Conservation (phyloP, 2,888 invertebrate genomes). For the Entomobrya proxima region DNA sequence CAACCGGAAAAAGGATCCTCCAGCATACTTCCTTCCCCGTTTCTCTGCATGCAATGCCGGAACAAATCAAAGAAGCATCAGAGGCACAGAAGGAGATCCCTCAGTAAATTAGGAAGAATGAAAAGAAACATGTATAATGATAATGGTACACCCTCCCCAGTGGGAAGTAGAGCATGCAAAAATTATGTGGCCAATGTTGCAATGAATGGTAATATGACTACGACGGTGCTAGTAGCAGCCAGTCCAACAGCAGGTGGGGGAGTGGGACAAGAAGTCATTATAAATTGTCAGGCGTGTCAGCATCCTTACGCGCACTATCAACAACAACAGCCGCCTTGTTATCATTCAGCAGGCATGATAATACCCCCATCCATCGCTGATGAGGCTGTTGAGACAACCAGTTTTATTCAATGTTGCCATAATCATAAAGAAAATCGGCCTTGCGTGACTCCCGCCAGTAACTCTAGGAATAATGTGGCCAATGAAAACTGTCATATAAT, state of each 20-base stretch:
- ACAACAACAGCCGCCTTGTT: neutral
- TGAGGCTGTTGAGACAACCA: neutral
- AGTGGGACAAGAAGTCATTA: neutral
- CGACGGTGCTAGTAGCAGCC: neutral
- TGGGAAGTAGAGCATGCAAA: conserved; percentile 23
- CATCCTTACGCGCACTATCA: conserved; percentile 20
- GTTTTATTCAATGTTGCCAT: neutral
- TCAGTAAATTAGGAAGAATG: no score
- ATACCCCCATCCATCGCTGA: neutral
- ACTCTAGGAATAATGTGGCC: neutral
- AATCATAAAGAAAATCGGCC: neutral
- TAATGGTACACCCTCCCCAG: conserved; percentile 25
- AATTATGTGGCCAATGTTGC: neutral
- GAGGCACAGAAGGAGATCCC: no score
- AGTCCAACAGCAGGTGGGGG: neutral
- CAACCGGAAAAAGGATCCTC: neutral
- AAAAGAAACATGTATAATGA: neutral
- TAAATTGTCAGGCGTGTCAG: conserved; percentile 21
- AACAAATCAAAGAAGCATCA: conserved; percentile 16
- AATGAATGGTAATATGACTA: neutral
- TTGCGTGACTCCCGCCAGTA: no score
- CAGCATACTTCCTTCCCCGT: conserved; percentile 16
- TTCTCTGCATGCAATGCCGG: conserved; percentile 19
- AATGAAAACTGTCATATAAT: no score
- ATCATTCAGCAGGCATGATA: neutral